Conservation (phyloP, 2,888 invertebrate species). For the Tuta absoluta region DNA sequence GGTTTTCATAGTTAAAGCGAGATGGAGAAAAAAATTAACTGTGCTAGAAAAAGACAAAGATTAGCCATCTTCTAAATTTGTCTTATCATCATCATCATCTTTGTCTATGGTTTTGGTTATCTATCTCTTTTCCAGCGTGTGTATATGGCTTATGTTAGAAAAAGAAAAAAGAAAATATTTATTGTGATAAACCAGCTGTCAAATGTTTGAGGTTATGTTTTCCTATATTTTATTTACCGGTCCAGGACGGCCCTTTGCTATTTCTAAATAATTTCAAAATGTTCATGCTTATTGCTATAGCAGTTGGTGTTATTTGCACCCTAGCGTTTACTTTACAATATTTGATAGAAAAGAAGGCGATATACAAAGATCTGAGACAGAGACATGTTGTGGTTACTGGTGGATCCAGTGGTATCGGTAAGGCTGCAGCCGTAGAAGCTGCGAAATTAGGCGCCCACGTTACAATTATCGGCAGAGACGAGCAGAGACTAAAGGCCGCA, state of each 20-base stretch:
- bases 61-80: constrained; percentile 1
- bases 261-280: constrained; percentile 3
- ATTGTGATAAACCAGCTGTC: background rate
- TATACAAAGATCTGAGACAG: constrained; percentile 62
- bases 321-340: constrained; percentile 46
- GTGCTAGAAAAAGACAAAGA: background rate
- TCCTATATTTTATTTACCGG: background rate
- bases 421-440: constrained; percentile 89
- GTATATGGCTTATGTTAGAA: background rate
- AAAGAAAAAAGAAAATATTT: background rate
- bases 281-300: constrained; percentile 31
- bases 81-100: too few species aligned
- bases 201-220: background rate
- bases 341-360: constrained; percentile 54
- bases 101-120: background rate
- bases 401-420: constrained; percentile 98
- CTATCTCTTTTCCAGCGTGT: background rate
- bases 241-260: background rate
- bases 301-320: constrained; percentile 36
- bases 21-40: background rate
- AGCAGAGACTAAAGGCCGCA: constrained; percentile 84
- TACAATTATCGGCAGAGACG: constrained; percentile 93
- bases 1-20: constrained; percentile 3
- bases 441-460: constrained; percentile 92
- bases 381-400: constrained; percentile 91